Conservation (phyloP, 2,888 invertebrate species). For the Neoscelio sp. region DNA sequence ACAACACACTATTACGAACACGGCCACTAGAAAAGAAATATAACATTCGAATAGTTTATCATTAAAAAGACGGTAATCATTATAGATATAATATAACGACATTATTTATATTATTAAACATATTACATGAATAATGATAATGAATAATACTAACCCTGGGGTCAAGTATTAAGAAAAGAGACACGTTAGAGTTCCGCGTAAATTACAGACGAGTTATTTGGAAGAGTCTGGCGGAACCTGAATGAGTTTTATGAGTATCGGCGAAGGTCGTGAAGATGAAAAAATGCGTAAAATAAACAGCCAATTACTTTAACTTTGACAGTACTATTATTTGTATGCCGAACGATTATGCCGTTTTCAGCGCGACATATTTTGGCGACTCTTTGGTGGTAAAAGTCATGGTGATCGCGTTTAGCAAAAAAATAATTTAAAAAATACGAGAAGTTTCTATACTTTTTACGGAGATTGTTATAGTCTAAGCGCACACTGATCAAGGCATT, state of each 20-base stretch:
- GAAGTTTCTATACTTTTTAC: slow-evolving; percentile 83
- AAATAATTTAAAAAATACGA: slow-evolving; percentile 74
- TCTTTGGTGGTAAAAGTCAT: slow-evolving; percentile 78
- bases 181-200: slow-evolving; percentile 66
- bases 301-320: slow-evolving; percentile 83
- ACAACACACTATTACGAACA: slow-evolving; percentile 78
- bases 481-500: slow-evolving; percentile 83
- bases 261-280: slow-evolving; percentile 46
- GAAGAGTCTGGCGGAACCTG: slow-evolving; percentile 54
- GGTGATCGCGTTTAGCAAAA: slow-evolving; percentile 75
- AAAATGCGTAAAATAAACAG: slow-evolving; percentile 77
- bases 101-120: slow-evolving; percentile 82
- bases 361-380: slow-evolving; percentile 82
- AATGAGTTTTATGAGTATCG: slow-evolving; percentile 65
- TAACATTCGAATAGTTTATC: slow-evolving; percentile 81
- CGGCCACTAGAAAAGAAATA: slow-evolving; percentile 79
- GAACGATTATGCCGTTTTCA: slow-evolving; percentile 83
- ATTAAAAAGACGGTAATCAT: slow-evolving; percentile 81
- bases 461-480: slow-evolving; percentile 83
- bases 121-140: slow-evolving; percentile 81
- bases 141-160: slow-evolving; percentile 78
- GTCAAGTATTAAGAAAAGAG: slow-evolving; percentile 75
- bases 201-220: slow-evolving; percentile 59
- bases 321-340: slow-evolving; percentile 83
- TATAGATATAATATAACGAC: slow-evolving; percentile 81